These are phyloP conservation scores for Sebastes trivittatus DNA, from an alignment of 2,797 vertebrate genomes.

Conservation along the genomic window DNA sequence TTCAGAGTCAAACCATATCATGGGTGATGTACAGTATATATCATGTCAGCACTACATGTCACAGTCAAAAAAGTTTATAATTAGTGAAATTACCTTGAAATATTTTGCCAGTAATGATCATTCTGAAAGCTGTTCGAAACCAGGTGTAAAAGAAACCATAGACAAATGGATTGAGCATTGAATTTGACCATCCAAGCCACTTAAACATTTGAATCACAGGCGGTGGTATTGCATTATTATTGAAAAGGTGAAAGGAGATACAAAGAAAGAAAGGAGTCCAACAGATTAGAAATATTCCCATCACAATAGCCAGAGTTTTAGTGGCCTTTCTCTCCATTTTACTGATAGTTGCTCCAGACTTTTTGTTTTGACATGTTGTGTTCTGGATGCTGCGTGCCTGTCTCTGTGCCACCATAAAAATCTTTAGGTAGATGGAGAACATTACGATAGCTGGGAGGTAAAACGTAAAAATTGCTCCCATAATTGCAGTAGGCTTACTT, in stretches of 20 bases:
- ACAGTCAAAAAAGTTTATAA: neutral
- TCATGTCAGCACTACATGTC: neutral
- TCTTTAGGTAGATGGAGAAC: neutral
- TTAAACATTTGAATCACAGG: conserved; percentile 24
- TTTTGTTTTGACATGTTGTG: conserved; percentile 9
- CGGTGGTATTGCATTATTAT: neutral
- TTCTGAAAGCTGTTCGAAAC: conserved; percentile 23
- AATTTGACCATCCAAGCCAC: conserved; percentile 37
- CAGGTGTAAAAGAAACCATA: conserved; percentile 42
- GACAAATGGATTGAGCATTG: conserved; percentile 62
- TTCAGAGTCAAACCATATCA: neutral
- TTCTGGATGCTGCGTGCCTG: conserved; percentile 82
- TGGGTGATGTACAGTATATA: neutral
- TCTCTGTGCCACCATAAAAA: conserved; percentile 64
- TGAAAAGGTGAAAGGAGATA: neutral
- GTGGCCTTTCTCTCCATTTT: conserved; percentile 82
- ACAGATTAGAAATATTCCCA: conserved; percentile 50
- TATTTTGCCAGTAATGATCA: conserved; percentile 10
- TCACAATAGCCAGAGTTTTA: conserved; percentile 44
- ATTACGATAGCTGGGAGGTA: conserved; percentile 86
- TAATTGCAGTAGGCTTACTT: neutral
- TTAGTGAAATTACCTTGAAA: neutral
- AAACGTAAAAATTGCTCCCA: conserved; percentile 68
- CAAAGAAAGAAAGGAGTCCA: conserved; percentile 49
- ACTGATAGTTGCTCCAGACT: conserved; percentile 44